These are phyloP conservation scores for Acipenser transmontanus DNA, from an alignment of 2,797 vertebrate genomes.

Conservation along the genomic window DNA sequence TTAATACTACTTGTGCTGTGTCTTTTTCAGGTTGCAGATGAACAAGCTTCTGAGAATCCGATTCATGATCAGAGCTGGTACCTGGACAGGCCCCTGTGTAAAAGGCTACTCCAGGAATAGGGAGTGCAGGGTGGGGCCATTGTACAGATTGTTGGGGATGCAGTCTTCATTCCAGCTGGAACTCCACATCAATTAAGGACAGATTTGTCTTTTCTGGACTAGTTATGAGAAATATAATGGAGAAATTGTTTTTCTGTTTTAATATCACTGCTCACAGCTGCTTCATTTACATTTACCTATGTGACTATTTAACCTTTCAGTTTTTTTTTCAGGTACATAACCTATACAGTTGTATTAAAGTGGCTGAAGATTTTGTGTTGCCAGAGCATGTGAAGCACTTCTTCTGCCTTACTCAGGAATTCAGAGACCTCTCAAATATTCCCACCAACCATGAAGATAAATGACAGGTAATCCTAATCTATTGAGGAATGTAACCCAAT, in stretches of 20 bases:
- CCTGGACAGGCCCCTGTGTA: conserved; percentile 51
- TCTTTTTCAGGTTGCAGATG: conserved; percentile 55
- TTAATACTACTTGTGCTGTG: not conserved
- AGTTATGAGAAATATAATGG: not conserved
- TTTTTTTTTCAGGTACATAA: conserved; percentile 61
- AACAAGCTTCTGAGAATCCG: conserved; percentile 66
- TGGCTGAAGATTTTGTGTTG: conserved; percentile 71
- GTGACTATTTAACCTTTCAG: too few relatives aligned
- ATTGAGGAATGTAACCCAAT: too few relatives aligned
- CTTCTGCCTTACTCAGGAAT: conserved; percentile 74
- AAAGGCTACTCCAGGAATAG: conserved; percentile 60
- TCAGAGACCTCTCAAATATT: conserved; percentile 64
- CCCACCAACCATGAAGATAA: conserved; percentile 72
- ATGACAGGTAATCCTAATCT: conserved; percentile 53
- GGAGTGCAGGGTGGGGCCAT: conserved; percentile 71
- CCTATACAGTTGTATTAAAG: conserved; percentile 71
- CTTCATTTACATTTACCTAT: too few relatives aligned
- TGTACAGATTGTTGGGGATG: conserved; percentile 67
- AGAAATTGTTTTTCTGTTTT: too few relatives aligned
- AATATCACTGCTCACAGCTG: too few relatives aligned
- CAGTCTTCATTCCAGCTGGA: conserved; percentile 70
- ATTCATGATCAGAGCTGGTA: conserved; percentile 73
- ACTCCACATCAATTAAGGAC: conserved; percentile 63
- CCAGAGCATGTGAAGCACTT: conserved; percentile 71
- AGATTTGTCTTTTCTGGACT: not conserved